Evolutionary conservation across 2,888 invertebrate species (phyloP).

Genomic region (Thelaira solivaga): DNA sequence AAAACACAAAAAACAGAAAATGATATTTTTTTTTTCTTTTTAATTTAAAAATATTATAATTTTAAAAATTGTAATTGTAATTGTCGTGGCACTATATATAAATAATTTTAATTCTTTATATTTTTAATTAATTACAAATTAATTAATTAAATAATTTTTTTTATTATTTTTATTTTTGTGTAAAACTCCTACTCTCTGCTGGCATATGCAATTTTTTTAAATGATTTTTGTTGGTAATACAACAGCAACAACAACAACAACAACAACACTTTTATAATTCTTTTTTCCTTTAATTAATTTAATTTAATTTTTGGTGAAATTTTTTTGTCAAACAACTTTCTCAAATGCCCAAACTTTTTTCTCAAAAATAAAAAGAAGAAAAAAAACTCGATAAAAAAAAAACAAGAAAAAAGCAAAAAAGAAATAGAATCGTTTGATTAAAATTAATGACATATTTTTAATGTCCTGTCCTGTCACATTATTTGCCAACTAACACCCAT

Average conservation of each 20-base stretch:
- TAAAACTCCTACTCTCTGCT: slow-evolving; percentile 59
- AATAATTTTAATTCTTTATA: slow-evolving; percentile 45
- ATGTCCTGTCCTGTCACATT: slow-evolving; percentile 42
- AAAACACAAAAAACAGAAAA: slow-evolving; percentile 26
- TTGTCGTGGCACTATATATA: slow-evolving; percentile 38
- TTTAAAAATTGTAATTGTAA: slow-evolving; percentile 34
- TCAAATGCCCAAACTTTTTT: too few relatives aligned
- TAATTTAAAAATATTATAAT: slow-evolving; percentile 14
- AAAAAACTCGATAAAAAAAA: too few relatives aligned
- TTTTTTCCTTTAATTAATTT: too few relatives aligned
- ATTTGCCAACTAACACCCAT: too few relatives aligned
- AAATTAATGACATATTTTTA: slow-evolving; percentile 44
- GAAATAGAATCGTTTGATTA: background rate
- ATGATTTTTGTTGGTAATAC: slow-evolving; percentile 40
- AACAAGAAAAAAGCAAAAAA: too few relatives aligned
- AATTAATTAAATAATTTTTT: slow-evolving; percentile 30
- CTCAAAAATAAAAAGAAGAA: too few relatives aligned
- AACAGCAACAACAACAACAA: slow-evolving; percentile 13
- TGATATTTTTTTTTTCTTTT: too few relatives aligned
- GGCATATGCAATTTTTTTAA: slow-evolving; percentile 61
- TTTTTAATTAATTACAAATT: slow-evolving; percentile 42
- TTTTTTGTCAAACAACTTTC: slow-evolving; percentile 48
- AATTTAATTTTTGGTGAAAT: slow-evolving; percentile 51
- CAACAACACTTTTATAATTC: slow-evolving; percentile 46
- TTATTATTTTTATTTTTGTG: slow-evolving; percentile 47